Evolutionary conservation across 2,113 vertebrate species (phyloP), one percentile per base, ranked within the genome.

Genomic region (Lycaon pictus): DNA sequence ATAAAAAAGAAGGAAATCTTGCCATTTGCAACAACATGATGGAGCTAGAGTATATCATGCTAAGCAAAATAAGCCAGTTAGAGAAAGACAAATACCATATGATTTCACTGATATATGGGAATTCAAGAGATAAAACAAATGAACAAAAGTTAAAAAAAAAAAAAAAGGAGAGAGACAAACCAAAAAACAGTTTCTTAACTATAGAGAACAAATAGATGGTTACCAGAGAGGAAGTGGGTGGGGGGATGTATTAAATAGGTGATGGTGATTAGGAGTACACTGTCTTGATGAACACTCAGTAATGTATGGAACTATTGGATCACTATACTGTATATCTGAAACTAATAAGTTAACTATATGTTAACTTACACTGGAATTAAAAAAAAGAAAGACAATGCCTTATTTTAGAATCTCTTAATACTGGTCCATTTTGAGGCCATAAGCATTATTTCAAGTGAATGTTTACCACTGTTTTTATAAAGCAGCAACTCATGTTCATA

Each of bases 391-490:
- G 55, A 90, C 20, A 62, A 77, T 37, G 22, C 9, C 29, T 74
- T 89, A 82, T 89, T 93, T 93, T 94, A 76, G 53, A 96, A 55
- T 63, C n/a, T 93, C 53, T 97, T 65, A 55, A 87, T 71, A 83
- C 32, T 58, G 20, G 35, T 72, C 51, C 17, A 63, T 82, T 85
- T 83, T 83, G 76, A 90, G 74, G 16, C 71, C 51, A 53, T n/a
- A 84, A 65, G 37, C 11, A 12, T 29, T 80, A 55, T 89, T 80
- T 72, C 85, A 67, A 53, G 63, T 81, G 32, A 79, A 65, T 96
- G 67, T 88, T 65, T 93, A 71, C 43, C 43, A 63, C 72, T 79
- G 29, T 72, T 35, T 93, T 79, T 88, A 79, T 35, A 55, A 43
- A 90, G 43, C 13, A 84, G 80, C 53, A 96, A 82, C 48, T 88